Percentiles rank a stretch among this genome's conserved stretches.
These are phyloP conservation scores for Hormaphis cornu DNA, from an alignment of 1,140 invertebrate genomes.

Conservation along the genomic window DNA sequence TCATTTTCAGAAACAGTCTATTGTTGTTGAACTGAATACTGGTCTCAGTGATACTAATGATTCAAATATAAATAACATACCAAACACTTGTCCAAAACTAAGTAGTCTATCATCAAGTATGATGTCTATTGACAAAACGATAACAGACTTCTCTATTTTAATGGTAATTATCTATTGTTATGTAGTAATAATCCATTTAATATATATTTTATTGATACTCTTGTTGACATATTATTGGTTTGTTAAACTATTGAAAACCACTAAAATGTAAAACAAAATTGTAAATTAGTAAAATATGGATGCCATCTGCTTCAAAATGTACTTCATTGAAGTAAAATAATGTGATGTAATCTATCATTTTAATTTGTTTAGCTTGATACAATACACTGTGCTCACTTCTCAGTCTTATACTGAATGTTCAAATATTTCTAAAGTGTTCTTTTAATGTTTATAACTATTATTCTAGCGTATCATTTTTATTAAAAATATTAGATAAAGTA, in stretches of 20 bases:
- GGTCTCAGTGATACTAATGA: background rate
- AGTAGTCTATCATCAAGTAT: background rate
- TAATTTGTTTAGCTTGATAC: no score
- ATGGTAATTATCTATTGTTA: conserved; percentile 2
- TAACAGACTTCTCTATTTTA: conserved; percentile 6
- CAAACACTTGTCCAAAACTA: background rate
- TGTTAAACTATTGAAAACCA: background rate
- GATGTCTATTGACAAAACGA: conserved; percentile 1
- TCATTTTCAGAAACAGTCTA: background rate
- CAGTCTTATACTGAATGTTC: no score
- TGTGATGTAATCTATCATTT: no score
- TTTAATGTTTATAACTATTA: no score
- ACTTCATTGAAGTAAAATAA: no score
- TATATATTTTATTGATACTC: background rate
- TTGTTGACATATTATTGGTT: background rate
- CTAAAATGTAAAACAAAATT: background rate
- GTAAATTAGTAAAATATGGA: background rate
- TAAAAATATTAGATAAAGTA: no score
- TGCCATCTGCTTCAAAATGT: no score
- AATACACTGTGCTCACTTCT: no score
- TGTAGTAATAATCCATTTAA: background rate
- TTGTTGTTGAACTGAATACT: background rate
- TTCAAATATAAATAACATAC: background rate
- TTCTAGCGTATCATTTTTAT: no score
- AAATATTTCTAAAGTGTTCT: no score